These are phyloP conservation scores for Eupsilia transversa DNA, from an alignment of 2,888 invertebrate species.

Conservation along the genomic window DNA sequence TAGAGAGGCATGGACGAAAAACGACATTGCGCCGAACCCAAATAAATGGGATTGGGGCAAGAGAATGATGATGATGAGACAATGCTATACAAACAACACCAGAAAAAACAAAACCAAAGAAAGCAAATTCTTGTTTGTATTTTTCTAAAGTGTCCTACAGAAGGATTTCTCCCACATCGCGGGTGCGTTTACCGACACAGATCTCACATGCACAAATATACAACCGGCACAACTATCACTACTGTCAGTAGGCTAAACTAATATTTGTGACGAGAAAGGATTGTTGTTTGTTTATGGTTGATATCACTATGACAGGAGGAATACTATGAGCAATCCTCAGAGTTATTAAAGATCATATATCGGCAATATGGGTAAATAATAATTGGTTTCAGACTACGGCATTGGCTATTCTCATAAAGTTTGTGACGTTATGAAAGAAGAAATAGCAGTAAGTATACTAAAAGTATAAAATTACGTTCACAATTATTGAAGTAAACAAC, in stretches of 20 bases:
- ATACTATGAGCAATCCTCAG: neutral
- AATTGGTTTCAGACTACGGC: neutral
- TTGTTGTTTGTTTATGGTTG: neutral
- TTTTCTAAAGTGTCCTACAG: neutral
- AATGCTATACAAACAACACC: neutral
- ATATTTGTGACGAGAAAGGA: slow-evolving; percentile 39
- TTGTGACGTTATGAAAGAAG: neutral
- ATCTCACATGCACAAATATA: slow-evolving; percentile 42
- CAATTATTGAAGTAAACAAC: neutral
- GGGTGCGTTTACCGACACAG: slow-evolving; percentile 19
- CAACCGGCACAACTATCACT: slow-evolving; percentile 13
- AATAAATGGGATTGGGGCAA: too few relatives aligned
- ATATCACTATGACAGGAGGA: slow-evolving; percentile 5
- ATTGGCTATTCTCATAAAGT: neutral
- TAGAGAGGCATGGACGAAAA: too few relatives aligned
- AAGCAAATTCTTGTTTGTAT: slow-evolving; percentile 16
- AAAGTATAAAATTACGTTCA: slow-evolving; percentile 6
- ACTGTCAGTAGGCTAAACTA: slow-evolving; percentile 44
- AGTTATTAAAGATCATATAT: slow-evolving; percentile 6
- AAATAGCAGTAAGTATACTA: neutral
- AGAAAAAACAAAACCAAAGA: slow-evolving; percentile 16
- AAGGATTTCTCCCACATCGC: slow-evolving; percentile 41
- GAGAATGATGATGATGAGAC: too few relatives aligned
- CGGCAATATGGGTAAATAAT: neutral
- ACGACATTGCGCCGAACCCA: too few relatives aligned